Evolutionary conservation across 1,140 invertebrate genomes (phyloP).

Genomic region (Camponotus floridanus): DNA sequence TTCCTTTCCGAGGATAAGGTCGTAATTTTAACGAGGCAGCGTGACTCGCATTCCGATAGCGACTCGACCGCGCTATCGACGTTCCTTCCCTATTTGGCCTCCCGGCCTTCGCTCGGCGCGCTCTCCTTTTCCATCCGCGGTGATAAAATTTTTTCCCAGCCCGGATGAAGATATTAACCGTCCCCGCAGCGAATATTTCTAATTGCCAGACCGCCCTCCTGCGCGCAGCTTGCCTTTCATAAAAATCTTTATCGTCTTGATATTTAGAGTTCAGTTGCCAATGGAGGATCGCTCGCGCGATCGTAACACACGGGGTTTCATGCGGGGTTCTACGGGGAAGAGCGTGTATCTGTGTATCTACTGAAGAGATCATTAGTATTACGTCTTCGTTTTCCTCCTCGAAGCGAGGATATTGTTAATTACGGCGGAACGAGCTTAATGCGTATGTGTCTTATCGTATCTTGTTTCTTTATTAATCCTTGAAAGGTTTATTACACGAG

Average conservation of each 20-base stretch:
- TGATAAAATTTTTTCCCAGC: slow-evolving; percentile 74
- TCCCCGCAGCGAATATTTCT: slow-evolving; percentile 78
- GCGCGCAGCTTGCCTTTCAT: slow-evolving; percentile 69
- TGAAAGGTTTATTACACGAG: slow-evolving; percentile 43
- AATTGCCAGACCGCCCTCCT: slow-evolving; percentile 72
- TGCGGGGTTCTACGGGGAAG: slow-evolving; percentile 5
- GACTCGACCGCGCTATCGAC: slow-evolving; percentile 12
- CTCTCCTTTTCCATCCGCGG: slow-evolving; percentile 14
- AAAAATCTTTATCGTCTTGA: slow-evolving; percentile 80
- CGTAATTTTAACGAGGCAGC: slow-evolving; percentile 78
- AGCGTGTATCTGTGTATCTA: not conserved
- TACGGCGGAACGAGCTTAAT: not conserved
- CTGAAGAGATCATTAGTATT: not conserved
- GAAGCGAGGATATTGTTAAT: slow-evolving; percentile 60
- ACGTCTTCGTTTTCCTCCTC: slow-evolving; percentile 24
- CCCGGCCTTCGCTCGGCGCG: not conserved
- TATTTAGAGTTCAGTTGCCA: slow-evolving; percentile 73
- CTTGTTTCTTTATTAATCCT: slow-evolving; percentile 49
- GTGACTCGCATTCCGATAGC: slow-evolving; percentile 69
- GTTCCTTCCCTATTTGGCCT: slow-evolving; percentile 37
- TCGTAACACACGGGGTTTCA: slow-evolving; percentile 65
- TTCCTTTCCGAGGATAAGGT: slow-evolving; percentile 66
- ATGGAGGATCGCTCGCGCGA: slow-evolving; percentile 53
- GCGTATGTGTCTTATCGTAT: slow-evolving; percentile 31
- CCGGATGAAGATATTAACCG: slow-evolving; percentile 80